phyloP scores from a whole-genome alignment of 2,113 vertebrate genomes.

The Orycteropus afer region DNA sequence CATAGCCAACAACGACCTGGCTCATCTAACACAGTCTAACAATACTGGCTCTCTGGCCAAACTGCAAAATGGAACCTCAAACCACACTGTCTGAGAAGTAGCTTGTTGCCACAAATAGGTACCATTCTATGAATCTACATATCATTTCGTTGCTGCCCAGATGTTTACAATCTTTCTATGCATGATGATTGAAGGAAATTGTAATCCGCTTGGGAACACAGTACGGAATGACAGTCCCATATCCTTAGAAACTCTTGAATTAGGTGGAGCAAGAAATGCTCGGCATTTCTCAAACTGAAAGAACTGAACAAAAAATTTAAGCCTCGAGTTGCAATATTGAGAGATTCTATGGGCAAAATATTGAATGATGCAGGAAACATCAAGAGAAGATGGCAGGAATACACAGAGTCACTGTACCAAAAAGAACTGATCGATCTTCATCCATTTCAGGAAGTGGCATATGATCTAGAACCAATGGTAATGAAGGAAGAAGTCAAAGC shows the following conservation, averaged over 20 bases:
- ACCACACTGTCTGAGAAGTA: background rate
- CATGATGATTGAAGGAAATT: background rate
- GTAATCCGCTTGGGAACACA: background rate
- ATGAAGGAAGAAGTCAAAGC: too few species aligned
- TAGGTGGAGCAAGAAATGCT: background rate
- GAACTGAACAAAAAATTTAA: too few species aligned
- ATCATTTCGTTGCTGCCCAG: background rate
- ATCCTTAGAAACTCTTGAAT: background rate
- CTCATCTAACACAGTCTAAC: background rate
- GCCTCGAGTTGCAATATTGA: too few species aligned
- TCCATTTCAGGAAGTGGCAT: too few species aligned
- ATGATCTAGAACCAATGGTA: too few species aligned
- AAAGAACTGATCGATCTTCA: too few species aligned
- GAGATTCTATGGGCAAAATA: too few species aligned
- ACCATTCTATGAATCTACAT: background rate
- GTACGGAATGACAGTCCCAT: background rate
- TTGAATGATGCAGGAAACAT: too few species aligned
- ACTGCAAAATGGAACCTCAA: background rate
- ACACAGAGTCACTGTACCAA: too few species aligned
- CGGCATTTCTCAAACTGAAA: too few species aligned
- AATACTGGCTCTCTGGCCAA: background rate
- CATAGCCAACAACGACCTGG: background rate
- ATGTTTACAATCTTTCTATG: background rate
- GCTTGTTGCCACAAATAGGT: background rate
- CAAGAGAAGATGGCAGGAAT: too few species aligned